These are phyloP conservation scores for Leuciscus waleckii DNA, from an alignment of 2,797 vertebrate species.

Conservation along the genomic window DNA sequence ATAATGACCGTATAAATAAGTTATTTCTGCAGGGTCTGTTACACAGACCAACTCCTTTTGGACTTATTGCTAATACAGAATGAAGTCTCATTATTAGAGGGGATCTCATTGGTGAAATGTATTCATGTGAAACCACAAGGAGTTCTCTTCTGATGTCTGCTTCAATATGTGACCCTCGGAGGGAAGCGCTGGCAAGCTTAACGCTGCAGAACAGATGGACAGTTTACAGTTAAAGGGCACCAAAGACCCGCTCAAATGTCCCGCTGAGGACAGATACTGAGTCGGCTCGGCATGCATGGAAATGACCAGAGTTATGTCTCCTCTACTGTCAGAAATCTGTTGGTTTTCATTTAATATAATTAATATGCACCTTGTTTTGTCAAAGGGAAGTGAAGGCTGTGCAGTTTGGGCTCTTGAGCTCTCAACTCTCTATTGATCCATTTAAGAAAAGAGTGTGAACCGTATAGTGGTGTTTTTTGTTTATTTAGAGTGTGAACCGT, in stretches of 20 bases:
- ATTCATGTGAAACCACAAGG: conserved; percentile 31
- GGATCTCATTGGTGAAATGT: conserved; percentile 39
- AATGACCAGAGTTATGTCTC: conserved; percentile 21
- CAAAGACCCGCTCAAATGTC: conserved; percentile 55
- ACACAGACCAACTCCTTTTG: conserved; percentile 28
- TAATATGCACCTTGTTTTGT: conserved; percentile 17
- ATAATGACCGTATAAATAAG: conserved; percentile 51
- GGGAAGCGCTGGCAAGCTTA: conserved; percentile 52
- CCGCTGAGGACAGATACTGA: conserved; percentile 41
- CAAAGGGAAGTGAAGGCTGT: conserved; percentile 8
- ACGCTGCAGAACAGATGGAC: conserved; percentile 62
- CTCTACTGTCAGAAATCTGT: conserved; percentile 47
- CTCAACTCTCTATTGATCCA: conserved; percentile 37
- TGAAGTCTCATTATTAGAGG: conserved; percentile 29
- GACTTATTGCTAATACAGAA: conserved; percentile 46
- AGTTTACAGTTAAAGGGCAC: conserved; percentile 62
- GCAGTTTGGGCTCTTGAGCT: conserved; percentile 35
- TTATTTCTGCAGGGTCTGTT: conserved; percentile 50
- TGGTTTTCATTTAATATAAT: conserved; percentile 37
- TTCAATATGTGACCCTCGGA: conserved; percentile 47
- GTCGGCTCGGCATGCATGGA: conserved; percentile 41
- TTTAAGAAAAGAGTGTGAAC: conserved; percentile 31
- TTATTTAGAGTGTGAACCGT: conserved; percentile 27
- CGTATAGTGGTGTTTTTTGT: neutral
- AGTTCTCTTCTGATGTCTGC: conserved; percentile 50